These are phyloP conservation scores for Brachypteracias leptosomus DNA, from an alignment of 2,113 vertebrate species.

Conservation along the genomic window DNA sequence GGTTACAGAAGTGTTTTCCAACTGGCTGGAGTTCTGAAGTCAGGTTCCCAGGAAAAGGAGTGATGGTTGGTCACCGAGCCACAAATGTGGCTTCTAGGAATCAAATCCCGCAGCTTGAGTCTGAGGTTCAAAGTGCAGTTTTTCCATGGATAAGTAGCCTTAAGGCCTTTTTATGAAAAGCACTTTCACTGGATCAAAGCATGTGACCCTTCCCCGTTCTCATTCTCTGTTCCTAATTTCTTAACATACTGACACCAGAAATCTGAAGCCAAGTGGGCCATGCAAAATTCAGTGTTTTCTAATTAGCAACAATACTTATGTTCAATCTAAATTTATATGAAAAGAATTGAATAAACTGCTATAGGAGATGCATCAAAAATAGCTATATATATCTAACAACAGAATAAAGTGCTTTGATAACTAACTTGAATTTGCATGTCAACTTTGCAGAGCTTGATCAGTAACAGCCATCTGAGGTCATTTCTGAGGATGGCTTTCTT, in stretches of 20 bases:
- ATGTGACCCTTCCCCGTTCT: not conserved
- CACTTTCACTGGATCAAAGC: not conserved
- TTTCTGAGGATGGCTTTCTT: not conserved
- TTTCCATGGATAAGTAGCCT: not conserved
- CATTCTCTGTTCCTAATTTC: not conserved
- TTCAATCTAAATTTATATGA: not conserved
- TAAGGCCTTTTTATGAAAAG: not conserved
- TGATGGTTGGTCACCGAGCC: not conserved
- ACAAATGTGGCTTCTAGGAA: not conserved
- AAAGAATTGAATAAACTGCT: not conserved
- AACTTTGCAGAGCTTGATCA: not conserved
- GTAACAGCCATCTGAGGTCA: not conserved
- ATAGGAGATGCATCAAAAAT: not conserved
- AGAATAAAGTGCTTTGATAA: not conserved
- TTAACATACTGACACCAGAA: not conserved
- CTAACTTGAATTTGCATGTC: not conserved
- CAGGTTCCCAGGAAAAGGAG: not conserved
- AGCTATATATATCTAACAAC: not conserved
- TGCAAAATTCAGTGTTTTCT: not conserved
- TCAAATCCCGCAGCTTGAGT: not conserved
- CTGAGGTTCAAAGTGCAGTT: not conserved
- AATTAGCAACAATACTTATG: not conserved
- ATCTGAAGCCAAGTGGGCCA: not conserved
- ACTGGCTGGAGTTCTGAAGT: constrained; percentile 13
- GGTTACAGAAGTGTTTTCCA: constrained; percentile 8